Base-by-base conservation (phyloP, 2,888 invertebrate species). In the Drosophila quinaria region DNA sequence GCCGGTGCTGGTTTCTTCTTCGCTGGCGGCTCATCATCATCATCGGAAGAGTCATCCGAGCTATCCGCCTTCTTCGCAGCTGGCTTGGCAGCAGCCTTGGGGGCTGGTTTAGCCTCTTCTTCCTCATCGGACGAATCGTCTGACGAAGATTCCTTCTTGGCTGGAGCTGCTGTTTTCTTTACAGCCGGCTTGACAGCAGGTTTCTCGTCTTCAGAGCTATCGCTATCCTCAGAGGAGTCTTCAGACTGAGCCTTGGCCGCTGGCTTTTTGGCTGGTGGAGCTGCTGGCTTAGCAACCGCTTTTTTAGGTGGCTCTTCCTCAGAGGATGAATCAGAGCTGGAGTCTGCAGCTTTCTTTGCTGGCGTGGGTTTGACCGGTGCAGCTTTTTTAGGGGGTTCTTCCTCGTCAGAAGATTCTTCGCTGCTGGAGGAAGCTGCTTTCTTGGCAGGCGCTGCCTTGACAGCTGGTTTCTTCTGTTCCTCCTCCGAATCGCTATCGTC, bases 271-370 rank as follows among this genome's bases (percentile, higher is more conserved):
- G 50, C 61, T 10, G 60, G 41, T 6, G 46, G 9, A 5, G 58
- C 35, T 19, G 66, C 52, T 1, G 69, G 35, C 15, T 81, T 84
- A 5, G 58, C 77, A 4, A 55, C 62, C 2, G 64, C 17, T 25
- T 86, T 82, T 15, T 80, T 74, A 2, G 74, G 60, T 0, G 59
- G 51, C 42, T 80, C 64, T 56, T 92, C 92, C 50, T 94, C 93
- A 13, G 92, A 92, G 25, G 91, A 55, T 91, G 93, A 93, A 9
- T 93, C 93, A 63, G 92, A 81, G 8, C 70, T 92, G 37, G 93
- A 93, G 59, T 63, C 51, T 0, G 70, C 80, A 25, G 75, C 89
- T 85, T 75, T 86, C 87, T 75, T 90, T 2, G 66, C 64, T 19
- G 49, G 66, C 29, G 60, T 22, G 6, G 59, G 13, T 15, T 65